These are phyloP conservation scores for Dysidea cf. avara DNA, from an alignment of 37 sponge, comb jelly and placozoan species.

Conservation along the genomic window DNA sequence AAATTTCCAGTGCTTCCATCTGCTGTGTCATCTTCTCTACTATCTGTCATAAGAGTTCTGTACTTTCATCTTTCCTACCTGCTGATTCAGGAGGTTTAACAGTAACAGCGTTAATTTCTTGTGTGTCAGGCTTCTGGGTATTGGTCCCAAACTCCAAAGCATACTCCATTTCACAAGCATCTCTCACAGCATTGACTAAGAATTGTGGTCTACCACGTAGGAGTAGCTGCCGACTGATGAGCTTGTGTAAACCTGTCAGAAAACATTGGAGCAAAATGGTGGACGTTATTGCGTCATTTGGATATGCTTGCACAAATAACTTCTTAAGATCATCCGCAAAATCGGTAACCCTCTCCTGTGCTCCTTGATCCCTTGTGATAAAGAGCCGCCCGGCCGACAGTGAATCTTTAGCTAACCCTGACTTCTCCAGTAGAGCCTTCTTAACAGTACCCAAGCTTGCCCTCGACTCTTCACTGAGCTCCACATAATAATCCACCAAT, in stretches of 20 bases:
- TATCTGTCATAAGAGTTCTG: background rate
- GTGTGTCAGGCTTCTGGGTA: too few species aligned
- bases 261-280: conserved; percentile 27
- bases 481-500: conserved; percentile 18
- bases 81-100: too few species aligned
- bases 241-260: conserved; percentile 22
- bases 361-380: background rate
- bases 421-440: conserved; percentile 1
- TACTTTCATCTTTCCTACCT: too few species aligned
- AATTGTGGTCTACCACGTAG: conserved; percentile 8
- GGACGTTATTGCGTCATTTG: conserved; percentile 16
- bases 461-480: conserved; percentile 7
- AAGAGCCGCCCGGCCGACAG: conserved; percentile 4
- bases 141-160: conserved; percentile 1
- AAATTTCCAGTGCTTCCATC: background rate
- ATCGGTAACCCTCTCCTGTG: conserved; percentile 18
- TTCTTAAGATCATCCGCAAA: conserved; percentile 14
- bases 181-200: conserved; percentile 18
- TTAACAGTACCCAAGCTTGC: conserved; percentile 8
- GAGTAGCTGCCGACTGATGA: conserved; percentile 31
- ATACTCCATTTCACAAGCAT: conserved; percentile 26
- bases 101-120: too few species aligned
- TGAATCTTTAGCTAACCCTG: conserved; percentile 7
- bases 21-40: conserved; percentile 10
- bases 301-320: conserved; percentile 26